Conservation (phyloP, 2,888 invertebrate genomes). For the Lasioglossum marginatum region DNA sequence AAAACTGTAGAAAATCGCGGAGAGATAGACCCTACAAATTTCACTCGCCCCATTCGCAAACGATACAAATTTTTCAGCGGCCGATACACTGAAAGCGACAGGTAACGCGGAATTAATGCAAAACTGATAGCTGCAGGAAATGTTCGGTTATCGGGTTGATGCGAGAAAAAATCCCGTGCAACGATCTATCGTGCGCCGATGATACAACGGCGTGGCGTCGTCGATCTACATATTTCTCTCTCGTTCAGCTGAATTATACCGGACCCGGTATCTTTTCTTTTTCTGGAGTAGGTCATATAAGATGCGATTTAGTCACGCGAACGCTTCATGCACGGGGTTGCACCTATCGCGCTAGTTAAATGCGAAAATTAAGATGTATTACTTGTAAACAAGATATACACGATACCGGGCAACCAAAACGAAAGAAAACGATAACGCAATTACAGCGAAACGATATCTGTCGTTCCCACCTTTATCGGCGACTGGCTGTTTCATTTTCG, state of each 20-base stretch:
- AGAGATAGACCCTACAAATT: conserved; percentile 13
- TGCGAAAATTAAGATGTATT: conserved; percentile 59
- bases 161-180: conserved; percentile 23
- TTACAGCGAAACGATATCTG: not conserved
- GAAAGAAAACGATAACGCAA: conserved; percentile 19
- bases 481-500: not conserved
- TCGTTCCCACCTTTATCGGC: not conserved
- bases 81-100: not conserved
- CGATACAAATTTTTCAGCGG: conserved; percentile 5
- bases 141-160: conserved; percentile 4
- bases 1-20: not conserved
- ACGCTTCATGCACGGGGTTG: conserved; percentile 34
- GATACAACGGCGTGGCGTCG: conserved; percentile 46
- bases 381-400: conserved; percentile 59
- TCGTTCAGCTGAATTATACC: conserved; percentile 50
- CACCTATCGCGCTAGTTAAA: conserved; percentile 53
- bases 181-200: conserved; percentile 47
- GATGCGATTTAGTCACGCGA: conserved; percentile 62
- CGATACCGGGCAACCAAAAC: conserved; percentile 32
- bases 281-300: conserved; percentile 59
- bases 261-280: conserved; percentile 56
- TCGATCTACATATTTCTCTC: conserved; percentile 55
- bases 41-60: conserved; percentile 12
- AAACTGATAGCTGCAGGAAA: conserved; percentile 6
- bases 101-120: conserved; percentile 11